Conservation (phyloP, 2,888 invertebrate genomes). For the Pediacus dermestoides region DNA sequence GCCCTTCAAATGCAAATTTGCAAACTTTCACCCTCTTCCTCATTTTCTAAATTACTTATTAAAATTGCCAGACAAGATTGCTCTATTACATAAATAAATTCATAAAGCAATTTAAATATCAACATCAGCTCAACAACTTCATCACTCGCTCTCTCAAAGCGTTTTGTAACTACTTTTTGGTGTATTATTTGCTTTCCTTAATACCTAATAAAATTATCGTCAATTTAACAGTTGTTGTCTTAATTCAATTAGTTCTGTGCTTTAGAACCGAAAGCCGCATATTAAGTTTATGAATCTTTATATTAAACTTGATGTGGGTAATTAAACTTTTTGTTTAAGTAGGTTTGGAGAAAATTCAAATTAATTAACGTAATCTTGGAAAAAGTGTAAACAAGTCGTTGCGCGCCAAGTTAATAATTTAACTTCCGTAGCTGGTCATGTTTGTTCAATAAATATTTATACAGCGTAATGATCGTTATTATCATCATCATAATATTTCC, state of each 20-base stretch:
- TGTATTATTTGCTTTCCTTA: too few species aligned
- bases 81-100: constrained; percentile 6
- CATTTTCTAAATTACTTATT: constrained; percentile 15
- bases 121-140: too few species aligned
- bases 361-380: constrained; percentile 7
- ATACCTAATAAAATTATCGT: too few species aligned
- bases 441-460: constrained; percentile 27
- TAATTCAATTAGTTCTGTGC: too few species aligned
- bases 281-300: constrained; percentile 1
- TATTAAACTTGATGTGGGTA: neutral
- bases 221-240: too few species aligned
- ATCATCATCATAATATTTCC: constrained; percentile 28
- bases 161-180: too few species aligned
- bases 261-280: too few species aligned
- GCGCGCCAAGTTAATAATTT: constrained; percentile 23
- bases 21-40: constrained; percentile 12
- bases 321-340: neutral
- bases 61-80: constrained; percentile 13
- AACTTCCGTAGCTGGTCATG: constrained; percentile 22
- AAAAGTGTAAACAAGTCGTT: constrained; percentile 14
- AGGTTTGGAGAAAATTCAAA: constrained; percentile 2
- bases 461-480: constrained; percentile 25
- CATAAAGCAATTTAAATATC: neutral
- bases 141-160: too few species aligned
- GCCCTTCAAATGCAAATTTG: constrained; percentile 15